Evolutionary conservation across 1,140 invertebrate species (phyloP).

Genomic region (Gonatopus flavifemur): DNA sequence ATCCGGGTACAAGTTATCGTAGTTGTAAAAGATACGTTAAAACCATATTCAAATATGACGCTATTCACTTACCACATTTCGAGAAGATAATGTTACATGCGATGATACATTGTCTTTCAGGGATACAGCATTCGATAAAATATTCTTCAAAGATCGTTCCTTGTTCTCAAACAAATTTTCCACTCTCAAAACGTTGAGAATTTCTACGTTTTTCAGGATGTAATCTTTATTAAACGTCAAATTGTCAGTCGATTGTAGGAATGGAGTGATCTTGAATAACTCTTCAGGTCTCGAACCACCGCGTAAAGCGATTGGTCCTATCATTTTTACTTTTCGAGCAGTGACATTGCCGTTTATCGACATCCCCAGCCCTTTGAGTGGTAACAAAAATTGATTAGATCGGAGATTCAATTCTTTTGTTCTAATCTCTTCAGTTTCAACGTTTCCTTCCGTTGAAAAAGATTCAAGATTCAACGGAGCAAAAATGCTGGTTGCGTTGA

Average conservation of each 20-base stretch:
- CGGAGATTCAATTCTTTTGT: constrained; percentile 23
- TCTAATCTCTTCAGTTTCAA: constrained; percentile 13
- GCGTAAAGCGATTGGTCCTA: constrained; percentile 12
- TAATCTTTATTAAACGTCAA: constrained; percentile 18
- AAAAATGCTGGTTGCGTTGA: constrained; percentile 11
- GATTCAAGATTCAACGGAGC: constrained; percentile 24
- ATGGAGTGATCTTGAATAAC: constrained; percentile 10
- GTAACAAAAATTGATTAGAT: constrained; percentile 24
- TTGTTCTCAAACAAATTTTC: constrained; percentile 24
- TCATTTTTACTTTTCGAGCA: constrained; percentile 24
- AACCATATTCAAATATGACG: constrained; percentile 3
- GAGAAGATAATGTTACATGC: constrained; percentile 23
- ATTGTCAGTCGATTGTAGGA: constrained; percentile 7
- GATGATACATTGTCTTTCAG: constrained; percentile 26
- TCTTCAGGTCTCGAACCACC: constrained; percentile 28
- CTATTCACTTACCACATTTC: constrained; percentile 16
- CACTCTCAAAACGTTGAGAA: constrained; percentile 19
- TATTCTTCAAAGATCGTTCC: constrained; percentile 26
- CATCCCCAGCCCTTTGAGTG: constrained; percentile 20
- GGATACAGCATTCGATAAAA: constrained; percentile 23
- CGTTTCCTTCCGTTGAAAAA: constrained; percentile 8
- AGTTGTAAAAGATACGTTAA: too few relatives aligned
- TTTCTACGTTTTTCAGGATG: constrained; percentile 24
- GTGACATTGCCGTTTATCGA: constrained; percentile 27
- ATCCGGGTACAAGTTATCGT: too few relatives aligned